Conservation (phyloP, 1,140 invertebrate genomes). For the Paraescarpia echinospica region DNA sequence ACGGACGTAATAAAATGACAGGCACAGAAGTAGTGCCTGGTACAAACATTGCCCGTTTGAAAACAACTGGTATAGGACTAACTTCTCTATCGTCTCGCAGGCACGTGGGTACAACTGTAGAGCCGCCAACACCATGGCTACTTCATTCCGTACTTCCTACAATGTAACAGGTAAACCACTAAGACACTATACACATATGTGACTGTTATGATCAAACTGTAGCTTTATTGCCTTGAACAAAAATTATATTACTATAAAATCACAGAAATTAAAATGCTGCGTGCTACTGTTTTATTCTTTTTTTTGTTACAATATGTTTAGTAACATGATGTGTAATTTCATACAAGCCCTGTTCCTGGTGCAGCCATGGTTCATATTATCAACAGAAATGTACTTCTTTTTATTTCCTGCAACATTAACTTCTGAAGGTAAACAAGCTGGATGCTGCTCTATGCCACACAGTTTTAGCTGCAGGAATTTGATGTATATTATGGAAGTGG, state of each 20-base stretch:
- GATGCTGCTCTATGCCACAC: too few relatives aligned
- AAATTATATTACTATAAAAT: not conserved
- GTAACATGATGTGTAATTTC: too few relatives aligned
- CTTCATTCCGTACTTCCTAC: constrained; percentile 47
- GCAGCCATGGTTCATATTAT: not conserved
- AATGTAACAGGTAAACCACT: constrained; percentile 1
- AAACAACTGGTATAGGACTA: constrained; percentile 25
- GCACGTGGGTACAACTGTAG: constrained; percentile 50
- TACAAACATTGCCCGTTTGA: not conserved
- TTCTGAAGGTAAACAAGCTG: not conserved
- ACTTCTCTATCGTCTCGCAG: constrained; percentile 50
- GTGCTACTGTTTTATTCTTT: not conserved
- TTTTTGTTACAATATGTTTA: too few relatives aligned
- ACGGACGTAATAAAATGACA: not conserved
- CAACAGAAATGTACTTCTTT: not conserved
- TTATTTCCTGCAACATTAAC: not conserved
- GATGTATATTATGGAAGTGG: too few relatives aligned
- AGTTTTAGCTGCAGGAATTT: too few relatives aligned
- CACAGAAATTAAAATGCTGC: not conserved
- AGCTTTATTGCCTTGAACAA: too few relatives aligned
- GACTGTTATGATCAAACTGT: too few relatives aligned
- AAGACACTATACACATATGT: not conserved
- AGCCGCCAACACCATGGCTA: constrained; percentile 49
- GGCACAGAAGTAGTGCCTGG: too few relatives aligned
- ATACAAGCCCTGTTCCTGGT: too few relatives aligned